Evolutionary conservation across 2,797 vertebrate species (phyloP), one percentile per base, ranked within the genome.

Genomic region (Sebastes dallii): DNA sequence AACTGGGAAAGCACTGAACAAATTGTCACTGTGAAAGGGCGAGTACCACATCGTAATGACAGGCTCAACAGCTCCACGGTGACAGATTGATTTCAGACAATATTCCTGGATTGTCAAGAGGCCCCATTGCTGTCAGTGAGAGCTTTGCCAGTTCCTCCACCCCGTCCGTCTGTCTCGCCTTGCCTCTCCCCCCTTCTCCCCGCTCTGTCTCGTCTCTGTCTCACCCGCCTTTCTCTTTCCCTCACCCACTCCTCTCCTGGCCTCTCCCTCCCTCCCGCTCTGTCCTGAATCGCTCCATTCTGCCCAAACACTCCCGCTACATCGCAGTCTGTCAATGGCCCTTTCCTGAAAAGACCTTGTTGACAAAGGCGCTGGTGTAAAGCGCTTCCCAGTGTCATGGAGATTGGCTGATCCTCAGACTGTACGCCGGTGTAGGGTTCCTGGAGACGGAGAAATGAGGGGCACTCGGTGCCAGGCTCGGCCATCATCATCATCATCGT

Each of bases 1-100:
- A 91, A 91, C 87, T 78, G 81, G 81, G 88, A 82, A 85, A 90
- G 88, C 87, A 86, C 74, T 87, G 91, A 86, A 92, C 91, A 94
- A 94, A 93, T 93, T 93, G 92, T 92, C 88, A 81, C 84, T 82
- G 75, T 88, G 90, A 91, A 91, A 92, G 90, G 90, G 75, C 75
- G 91, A 94, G 89, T 91, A 94, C 88, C 91, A 65, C 82, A 78
- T 82, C 27, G 76, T 90, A 93, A 92, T 92, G 94, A 94, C 90
- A 93, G 89, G 81, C 90, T 93, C 82, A 92, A 93, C 89, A 89
- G 66, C 74, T 86, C 73, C 64, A 72, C 10, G 86, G 89, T 88
- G 91, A 95, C 90, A 91, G 93, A 93, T 94, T 95, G 85, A 93
- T 79, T 87, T 94, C 90, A 86, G 81, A 91, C 72, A 85, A 89